phyloP scores from a whole-genome alignment of 2,113 vertebrate species.

The Loxodonta africana region DNA sequence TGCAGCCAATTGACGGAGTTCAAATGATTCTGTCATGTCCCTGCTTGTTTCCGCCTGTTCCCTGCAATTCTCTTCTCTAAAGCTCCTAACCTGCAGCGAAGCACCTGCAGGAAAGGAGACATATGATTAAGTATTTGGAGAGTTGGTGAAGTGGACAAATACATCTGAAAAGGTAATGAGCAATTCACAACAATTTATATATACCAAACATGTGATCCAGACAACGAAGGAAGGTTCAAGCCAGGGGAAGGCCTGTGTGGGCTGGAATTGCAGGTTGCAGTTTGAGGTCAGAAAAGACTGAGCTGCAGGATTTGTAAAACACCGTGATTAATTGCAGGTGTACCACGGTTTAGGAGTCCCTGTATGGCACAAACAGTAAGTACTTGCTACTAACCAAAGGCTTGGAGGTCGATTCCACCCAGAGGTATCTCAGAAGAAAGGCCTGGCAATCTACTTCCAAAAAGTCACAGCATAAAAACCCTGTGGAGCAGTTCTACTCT shows the following conservation, averaged over 20 bases:
- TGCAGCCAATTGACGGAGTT: not conserved
- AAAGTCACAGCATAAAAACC: too few relatives aligned
- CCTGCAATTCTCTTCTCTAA: not conserved
- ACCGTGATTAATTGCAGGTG: too few relatives aligned
- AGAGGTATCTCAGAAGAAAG: too few relatives aligned
- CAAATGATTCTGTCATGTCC: too few relatives aligned
- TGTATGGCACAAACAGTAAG: too few relatives aligned
- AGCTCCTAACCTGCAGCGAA: not conserved
- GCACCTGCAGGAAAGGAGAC: not conserved
- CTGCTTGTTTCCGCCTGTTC: not conserved
- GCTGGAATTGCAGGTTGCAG: not conserved
- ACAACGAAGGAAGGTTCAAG: not conserved
- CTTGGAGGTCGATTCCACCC: too few relatives aligned
- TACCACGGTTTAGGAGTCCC: too few relatives aligned
- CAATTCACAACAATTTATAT: not conserved
- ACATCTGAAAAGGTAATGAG: not conserved
- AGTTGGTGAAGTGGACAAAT: not conserved
- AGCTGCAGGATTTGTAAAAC: too few relatives aligned
- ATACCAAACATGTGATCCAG: not conserved
- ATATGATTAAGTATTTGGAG: not conserved
- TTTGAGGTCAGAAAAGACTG: rapidly evolving
- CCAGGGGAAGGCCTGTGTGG: too few relatives aligned
- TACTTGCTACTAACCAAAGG: too few relatives aligned
- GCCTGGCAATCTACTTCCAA: too few relatives aligned
- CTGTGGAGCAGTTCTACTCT: too few relatives aligned